These are phyloP conservation scores for pig (Sus scrofa) DNA, from an alignment of 2,113 vertebrate genomes.

Conservation along the genomic window T2T-Sscrofa CM000822.6:65487501-65488000, in stretches of 20 bases:
- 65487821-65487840: neutral
- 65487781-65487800: neutral
- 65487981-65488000: neutral
- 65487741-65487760: neutral
- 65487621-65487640: neutral
- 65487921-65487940: neutral
- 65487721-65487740: neutral
- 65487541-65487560: neutral
- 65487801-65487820: neutral
- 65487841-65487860: neutral
- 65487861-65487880: neutral
- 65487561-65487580: neutral
- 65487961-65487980: neutral
- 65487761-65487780: neutral
- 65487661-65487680: neutral
- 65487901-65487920: neutral
- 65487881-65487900: neutral
- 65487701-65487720: conserved; percentile 18
- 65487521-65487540: neutral
- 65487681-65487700: neutral
- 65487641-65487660: neutral
- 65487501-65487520: neutral
- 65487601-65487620: neutral
- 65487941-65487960: neutral
- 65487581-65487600: neutral